Evolutionary conservation across 2,888 invertebrate species (phyloP).

Genomic region (Busseola fusca): DNA sequence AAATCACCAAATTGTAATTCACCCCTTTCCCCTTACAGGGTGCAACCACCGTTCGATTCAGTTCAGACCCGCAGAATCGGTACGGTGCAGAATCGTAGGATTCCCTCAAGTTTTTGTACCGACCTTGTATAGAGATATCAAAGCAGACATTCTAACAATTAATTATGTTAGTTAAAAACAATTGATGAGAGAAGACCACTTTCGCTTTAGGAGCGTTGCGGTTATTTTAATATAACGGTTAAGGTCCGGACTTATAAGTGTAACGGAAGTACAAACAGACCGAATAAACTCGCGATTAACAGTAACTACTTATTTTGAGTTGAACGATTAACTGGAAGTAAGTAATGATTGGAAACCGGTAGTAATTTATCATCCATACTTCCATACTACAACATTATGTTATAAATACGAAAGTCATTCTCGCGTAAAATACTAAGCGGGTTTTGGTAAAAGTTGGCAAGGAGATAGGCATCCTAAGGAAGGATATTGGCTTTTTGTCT

Average conservation of each 20-base stretch:
- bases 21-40: too few relatives aligned
- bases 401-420: too few relatives aligned
- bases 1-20: not conserved
- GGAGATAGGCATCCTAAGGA: not conserved
- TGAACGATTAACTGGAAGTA: slow-evolving; percentile 4
- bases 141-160: not conserved
- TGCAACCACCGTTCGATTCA: too few relatives aligned
- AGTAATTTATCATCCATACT: not conserved
- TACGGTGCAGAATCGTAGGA: too few relatives aligned
- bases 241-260: slow-evolving; percentile 18
- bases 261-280: slow-evolving; percentile 40
- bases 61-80: too few relatives aligned
- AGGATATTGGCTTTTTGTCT: not conserved
- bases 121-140: not conserved
- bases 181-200: slow-evolving; percentile 17
- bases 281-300: slow-evolving; percentile 12
- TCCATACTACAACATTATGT: not conserved
- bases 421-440: not conserved
- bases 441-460: not conserved
- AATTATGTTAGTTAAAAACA: slow-evolving; percentile 3
- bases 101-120: not conserved
- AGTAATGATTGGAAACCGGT: not conserved
- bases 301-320: not conserved
- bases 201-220: slow-evolving; percentile 9
- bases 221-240: slow-evolving; percentile 20